Base-by-base conservation (phyloP, 2,113 vertebrate genomes). In the Gymnorhina tibicen region DNA sequence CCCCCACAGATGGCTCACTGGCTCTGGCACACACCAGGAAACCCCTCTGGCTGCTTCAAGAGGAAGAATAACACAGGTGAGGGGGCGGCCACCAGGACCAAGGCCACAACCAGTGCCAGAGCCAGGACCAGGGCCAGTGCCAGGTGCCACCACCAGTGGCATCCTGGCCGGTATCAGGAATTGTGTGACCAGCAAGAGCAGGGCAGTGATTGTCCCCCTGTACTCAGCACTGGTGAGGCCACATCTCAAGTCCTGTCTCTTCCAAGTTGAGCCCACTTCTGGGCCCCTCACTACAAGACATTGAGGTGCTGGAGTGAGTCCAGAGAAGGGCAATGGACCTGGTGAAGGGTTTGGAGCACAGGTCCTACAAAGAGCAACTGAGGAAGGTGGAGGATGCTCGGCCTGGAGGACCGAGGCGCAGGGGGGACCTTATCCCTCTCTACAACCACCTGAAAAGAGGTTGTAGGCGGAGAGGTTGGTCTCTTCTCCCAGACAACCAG, bases 361-460 rank as follows among this genome's bases (percentile, higher is more conserved):
- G 8, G 20, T 30, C 6, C 16, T 30, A 1, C 4, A 10, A 55
- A 9, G 39, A 75, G 55, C 13, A 8, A 24, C 78, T 35, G 16
- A 53, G 7, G 7, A 24, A 46, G 9, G 13, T 21, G 28, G 23
- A 11, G 9, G 13, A 39, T n/a, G 53, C n/a, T 46, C 6, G 16
- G 28, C 33, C 62, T 35, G 30, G 53, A 68, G 9, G 15, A 53
- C n/a, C 18, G 37, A 67, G 2, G n/a, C 13, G n/a, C 24, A 28
- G 23, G 19, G 28, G 7, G 2, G 12, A 17, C 9, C 10, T 21
- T 17, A 21, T 10, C 0, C 1, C 16, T 39, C 39, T n/a, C 39
- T n/a, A 26, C 39, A 68, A 30, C 11, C 9, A 5, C 22, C 16
- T 37, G 11, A 10, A 21, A 60, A 33, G 9, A 67, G 13, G 7